Evolutionary conservation across 2,888 invertebrate genomes (phyloP), one percentile per base, ranked within the genome.

Genomic region (Polydrusus cervinus): DNA sequence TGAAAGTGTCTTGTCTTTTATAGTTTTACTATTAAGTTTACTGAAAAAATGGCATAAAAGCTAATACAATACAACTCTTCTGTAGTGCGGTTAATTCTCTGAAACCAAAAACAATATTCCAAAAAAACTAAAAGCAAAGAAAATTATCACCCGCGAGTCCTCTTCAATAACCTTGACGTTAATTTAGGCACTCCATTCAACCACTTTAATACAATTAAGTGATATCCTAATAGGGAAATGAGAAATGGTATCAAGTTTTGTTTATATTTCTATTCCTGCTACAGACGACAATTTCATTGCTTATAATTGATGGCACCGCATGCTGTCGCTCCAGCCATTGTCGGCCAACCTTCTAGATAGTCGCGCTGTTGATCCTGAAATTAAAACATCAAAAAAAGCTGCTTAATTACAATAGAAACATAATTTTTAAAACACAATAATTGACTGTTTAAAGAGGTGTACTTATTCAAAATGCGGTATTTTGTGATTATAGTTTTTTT

Each of bases 301-400:
- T 38, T 60, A 47, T 47, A 60, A 60, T 38, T 60, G 57, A 60
- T 60, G 18, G 10, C 38, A 18, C 57, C 57, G 38, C 57, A 14
- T 34, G 55, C 14, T 38, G 57, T 18, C 47, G 47, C 2, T 16
- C 16, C 47, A 16, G 16, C 40, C 8, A 60, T 60, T n/a, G 11
- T 60, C 11, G 16, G 40, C 3, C 10, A 18, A 38, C 5, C 10
- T 11, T 14, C 14, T 11, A 11, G 10, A 16, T 16, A 60, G 38
- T 60, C 10, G 38, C 16, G 38, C 18, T 60, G 1, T 11, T 18
- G 16, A 60, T 60, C 16, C 57, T 18, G 38, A 60, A 14, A 60
- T 11, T 16, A 34, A 57, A 38, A 34, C 16, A 57, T 57, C 38
- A 0, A 60, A 16, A 25, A 60, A 16, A 60, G 11, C 9, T 14